phyloP scores from a whole-genome alignment of 2,888 invertebrate genomes.

The Oeneis ivallda region DNA sequence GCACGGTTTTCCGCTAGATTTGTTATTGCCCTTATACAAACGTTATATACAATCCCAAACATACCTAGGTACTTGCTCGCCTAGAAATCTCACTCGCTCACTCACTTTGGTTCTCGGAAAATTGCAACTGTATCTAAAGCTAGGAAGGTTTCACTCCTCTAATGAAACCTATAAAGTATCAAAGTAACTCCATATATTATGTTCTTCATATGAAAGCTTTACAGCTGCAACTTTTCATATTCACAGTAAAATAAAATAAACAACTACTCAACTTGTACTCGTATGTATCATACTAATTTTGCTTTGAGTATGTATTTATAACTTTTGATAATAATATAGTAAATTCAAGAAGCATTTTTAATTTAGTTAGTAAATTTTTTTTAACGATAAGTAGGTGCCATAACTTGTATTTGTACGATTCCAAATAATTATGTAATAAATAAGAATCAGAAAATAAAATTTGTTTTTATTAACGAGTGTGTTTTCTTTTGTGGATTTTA shows the following conservation, averaged over 20 bases:
- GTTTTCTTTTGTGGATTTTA: background rate
- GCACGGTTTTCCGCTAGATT: no score
- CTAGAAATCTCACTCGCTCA: background rate
- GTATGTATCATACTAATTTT: background rate
- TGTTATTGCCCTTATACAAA: no score
- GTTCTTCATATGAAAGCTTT: background rate
- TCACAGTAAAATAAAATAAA: background rate
- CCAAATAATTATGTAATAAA: conserved; percentile 12
- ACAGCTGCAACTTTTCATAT: background rate
- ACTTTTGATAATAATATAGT: no score
- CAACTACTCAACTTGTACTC: no score
- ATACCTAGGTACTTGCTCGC: background rate
- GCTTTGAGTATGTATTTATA: background rate
- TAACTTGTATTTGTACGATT: conserved; percentile 2
- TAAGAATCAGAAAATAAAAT: background rate
- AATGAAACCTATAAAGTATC: background rate
- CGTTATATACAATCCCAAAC: no score
- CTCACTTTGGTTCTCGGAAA: background rate
- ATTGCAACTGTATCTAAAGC: background rate
- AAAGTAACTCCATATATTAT: background rate
- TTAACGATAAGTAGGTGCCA: conserved; percentile 6
- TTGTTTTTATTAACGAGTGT: no score
- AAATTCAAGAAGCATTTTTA: background rate
- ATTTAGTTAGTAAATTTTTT: background rate
- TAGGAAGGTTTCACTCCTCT: background rate